Conservation (phyloP, 2,797 vertebrate genomes). For the Geotria australis region DNA sequence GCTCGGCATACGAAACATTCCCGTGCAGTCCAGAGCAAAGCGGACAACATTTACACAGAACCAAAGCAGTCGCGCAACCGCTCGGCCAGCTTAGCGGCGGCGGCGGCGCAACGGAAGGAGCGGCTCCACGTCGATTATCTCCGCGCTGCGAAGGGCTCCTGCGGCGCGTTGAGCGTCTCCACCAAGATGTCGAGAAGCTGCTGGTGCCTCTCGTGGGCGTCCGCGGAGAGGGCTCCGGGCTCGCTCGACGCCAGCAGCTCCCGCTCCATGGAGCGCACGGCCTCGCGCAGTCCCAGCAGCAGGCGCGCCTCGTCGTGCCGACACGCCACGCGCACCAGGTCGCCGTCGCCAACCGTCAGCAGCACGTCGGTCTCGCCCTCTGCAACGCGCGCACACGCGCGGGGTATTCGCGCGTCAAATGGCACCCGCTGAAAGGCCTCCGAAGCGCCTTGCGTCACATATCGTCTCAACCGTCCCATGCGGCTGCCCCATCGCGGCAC, state of each 20-base stretch:
- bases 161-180: neutral
- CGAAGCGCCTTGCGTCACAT: too few relatives aligned
- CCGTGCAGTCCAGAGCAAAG: too few relatives aligned
- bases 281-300: neutral
- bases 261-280: neutral
- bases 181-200: neutral
- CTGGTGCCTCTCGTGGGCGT: neutral
- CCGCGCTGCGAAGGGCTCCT: neutral
- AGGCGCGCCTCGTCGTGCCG: neutral
- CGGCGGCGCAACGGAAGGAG: too few relatives aligned
- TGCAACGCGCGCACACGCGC: neutral
- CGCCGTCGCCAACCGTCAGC: neutral
- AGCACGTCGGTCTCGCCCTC: neutral
- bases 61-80: too few relatives aligned
- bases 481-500: too few relatives aligned
- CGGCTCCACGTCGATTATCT: too few relatives aligned
- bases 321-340: neutral
- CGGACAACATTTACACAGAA: too few relatives aligned
- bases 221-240: neutral
- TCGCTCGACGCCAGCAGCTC: neutral
- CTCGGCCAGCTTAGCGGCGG: too few relatives aligned
- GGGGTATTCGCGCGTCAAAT: neutral
- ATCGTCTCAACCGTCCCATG: too few relatives aligned
- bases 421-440: neutral
- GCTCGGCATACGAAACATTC: too few relatives aligned